Percentiles rank a stretch among this genome's conserved stretches.
Evolutionary conservation across 2,113 vertebrate species (phyloP).

Genomic region (Cryptotis parvus): DNA sequence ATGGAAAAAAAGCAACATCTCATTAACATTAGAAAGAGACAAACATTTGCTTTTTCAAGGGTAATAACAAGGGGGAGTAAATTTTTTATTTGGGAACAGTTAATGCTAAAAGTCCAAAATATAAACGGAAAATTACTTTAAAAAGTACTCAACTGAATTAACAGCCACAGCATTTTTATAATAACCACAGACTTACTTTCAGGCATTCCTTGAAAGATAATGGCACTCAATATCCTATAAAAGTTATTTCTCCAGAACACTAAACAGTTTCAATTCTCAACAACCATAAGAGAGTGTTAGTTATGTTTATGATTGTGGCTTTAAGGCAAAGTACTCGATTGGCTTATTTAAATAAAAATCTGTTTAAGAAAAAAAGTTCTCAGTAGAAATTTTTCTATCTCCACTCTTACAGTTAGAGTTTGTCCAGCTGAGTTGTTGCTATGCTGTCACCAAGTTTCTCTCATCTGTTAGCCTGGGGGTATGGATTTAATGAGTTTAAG

Average conservation of each 20-base stretch:
- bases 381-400: not conserved
- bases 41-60: conserved; percentile 9
- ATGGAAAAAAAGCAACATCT: conserved; percentile 16
- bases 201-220: not conserved
- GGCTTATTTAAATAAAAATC: conserved; percentile 12
- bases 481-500: conserved; percentile 54
- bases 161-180: conserved; percentile 10
- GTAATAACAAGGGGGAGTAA: not conserved
- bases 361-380: not conserved
- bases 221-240: not conserved
- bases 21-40: not conserved
- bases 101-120: conserved; percentile 27
- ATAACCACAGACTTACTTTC: not conserved
- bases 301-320: not conserved
- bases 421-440: conserved; percentile 52
- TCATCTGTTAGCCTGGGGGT: not conserved
- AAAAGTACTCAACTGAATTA: not conserved
- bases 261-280: conserved; percentile 14
- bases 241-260: conserved; percentile 23
- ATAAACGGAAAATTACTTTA: conserved; percentile 25
- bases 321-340: not conserved
- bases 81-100: not conserved
- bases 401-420: not conserved
- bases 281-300: not conserved
- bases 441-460: not conserved